Conservation (phyloP, 2,113 vertebrate species). For the Caranx ignobilis region DNA sequence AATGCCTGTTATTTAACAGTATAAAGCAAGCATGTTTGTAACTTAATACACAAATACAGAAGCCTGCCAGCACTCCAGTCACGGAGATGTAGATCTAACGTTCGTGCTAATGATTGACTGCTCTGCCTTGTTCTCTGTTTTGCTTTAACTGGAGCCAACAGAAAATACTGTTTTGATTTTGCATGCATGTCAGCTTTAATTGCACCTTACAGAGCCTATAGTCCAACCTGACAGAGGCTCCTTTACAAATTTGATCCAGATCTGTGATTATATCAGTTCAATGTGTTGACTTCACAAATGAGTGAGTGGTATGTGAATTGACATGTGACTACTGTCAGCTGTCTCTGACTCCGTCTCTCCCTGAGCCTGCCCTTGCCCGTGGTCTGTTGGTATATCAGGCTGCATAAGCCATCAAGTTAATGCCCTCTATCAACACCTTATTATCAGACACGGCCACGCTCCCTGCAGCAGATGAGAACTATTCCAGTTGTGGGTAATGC, state of each 20-base stretch:
- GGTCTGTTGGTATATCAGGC: slow-evolving; percentile 75
- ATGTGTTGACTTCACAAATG: slow-evolving; percentile 35
- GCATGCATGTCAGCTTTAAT: slow-evolving; percentile 60
- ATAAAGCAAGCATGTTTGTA: neutral
- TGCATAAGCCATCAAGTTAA: slow-evolving; percentile 70
- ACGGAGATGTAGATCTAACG: slow-evolving; percentile 5
- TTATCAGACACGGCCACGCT: slow-evolving; percentile 68
- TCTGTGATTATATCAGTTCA: slow-evolving; percentile 52
- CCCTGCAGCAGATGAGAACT: slow-evolving; percentile 72
- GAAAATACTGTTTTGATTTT: slow-evolving; percentile 57
- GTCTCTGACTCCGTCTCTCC: slow-evolving; percentile 39
- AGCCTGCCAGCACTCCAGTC: neutral
- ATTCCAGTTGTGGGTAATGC: slow-evolving; percentile 65
- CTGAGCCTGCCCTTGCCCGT: slow-evolving; percentile 56
- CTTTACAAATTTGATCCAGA: slow-evolving; percentile 35
- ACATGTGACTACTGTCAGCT: slow-evolving; percentile 62
- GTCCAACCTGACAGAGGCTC: slow-evolving; percentile 40
- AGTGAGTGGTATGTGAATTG: slow-evolving; percentile 67
- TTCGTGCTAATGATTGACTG: slow-evolving; percentile 18
- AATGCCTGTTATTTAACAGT: neutral
- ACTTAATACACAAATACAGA: neutral
- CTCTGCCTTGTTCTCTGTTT: slow-evolving; percentile 33
- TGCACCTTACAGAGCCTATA: slow-evolving; percentile 32
- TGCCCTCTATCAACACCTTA: slow-evolving; percentile 82
- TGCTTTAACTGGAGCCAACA: slow-evolving; percentile 43